Evolutionary conservation across 1,140 invertebrate genomes (phyloP).

Genomic region (Zaprionus vittiger): DNA sequence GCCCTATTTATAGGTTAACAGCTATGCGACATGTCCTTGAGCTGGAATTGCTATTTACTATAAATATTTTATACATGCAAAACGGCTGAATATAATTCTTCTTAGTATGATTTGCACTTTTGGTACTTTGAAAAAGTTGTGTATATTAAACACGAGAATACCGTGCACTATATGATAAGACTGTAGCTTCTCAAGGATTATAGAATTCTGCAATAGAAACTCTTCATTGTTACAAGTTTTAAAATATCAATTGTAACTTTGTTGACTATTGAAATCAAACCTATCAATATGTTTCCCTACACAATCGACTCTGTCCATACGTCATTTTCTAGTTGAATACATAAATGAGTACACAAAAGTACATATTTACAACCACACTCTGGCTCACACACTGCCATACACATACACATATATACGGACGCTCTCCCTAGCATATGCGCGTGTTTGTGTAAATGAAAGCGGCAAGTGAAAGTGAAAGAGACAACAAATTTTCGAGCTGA

Average conservation of each 20-base stretch:
- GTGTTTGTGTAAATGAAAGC: conserved; percentile 21
- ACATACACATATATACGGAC: background rate
- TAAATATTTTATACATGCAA: background rate
- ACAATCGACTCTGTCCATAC: background rate
- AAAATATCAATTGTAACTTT: background rate
- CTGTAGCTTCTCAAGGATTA: background rate
- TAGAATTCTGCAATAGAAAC: background rate
- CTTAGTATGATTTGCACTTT: background rate
- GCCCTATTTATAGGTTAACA: no score
- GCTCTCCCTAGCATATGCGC: background rate
- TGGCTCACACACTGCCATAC: background rate
- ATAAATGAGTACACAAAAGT: background rate
- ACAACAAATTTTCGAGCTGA: conserved; percentile 56
- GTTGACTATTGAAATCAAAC: background rate
- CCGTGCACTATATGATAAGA: background rate
- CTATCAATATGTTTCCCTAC: background rate
- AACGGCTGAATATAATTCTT: no score
- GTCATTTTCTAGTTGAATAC: background rate
- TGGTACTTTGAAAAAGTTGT: background rate
- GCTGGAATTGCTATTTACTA: no score
- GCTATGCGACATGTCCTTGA: no score
- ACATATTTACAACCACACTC: background rate
- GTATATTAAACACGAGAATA: background rate
- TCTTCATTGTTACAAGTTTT: background rate
- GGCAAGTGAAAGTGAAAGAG: conserved; percentile 73